Percentiles rank a stretch among this genome's conserved stretches.
Conservation (phyloP, 2,113 vertebrate species). For the Aythya baeri region DNA sequence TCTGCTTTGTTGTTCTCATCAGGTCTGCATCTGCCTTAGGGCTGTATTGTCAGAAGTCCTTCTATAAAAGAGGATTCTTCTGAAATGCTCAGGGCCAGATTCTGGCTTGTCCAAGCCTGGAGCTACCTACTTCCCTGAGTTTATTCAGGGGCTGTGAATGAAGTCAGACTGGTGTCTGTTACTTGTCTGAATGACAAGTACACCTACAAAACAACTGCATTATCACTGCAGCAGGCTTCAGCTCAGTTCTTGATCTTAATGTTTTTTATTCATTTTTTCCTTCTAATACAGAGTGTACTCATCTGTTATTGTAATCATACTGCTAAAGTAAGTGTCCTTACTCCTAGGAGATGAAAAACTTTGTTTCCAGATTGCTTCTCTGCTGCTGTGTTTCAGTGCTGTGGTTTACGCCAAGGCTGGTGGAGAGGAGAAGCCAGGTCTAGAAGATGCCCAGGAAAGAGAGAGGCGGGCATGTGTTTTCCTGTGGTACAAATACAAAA, state of each 20-base stretch:
- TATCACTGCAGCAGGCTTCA: neutral
- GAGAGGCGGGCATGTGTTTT: neutral
- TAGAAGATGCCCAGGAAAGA: neutral
- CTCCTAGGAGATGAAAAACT: neutral
- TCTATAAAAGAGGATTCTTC: neutral
- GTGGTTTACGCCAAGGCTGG: neutral
- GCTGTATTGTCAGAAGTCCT: neutral
- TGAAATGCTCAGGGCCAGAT: neutral
- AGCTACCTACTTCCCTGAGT: neutral
- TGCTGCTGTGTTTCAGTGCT: neutral
- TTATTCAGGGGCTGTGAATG: neutral
- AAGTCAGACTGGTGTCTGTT: neutral
- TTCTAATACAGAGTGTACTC: neutral
- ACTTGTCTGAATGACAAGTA: neutral
- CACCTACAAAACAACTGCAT: neutral
- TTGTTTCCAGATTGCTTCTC: fast-evolving
- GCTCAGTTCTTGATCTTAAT: neutral
- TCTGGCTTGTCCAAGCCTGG: neutral
- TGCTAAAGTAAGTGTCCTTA: neutral
- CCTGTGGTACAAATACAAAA: neutral
- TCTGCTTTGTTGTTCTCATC: neutral
- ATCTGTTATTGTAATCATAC: neutral
- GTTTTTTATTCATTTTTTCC: neutral
- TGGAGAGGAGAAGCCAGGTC: neutral
- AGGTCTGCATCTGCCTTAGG: neutral